These are phyloP conservation scores for Drosophila rellima DNA, from an alignment of 2,888 invertebrate species.

Conservation along the genomic window DNA sequence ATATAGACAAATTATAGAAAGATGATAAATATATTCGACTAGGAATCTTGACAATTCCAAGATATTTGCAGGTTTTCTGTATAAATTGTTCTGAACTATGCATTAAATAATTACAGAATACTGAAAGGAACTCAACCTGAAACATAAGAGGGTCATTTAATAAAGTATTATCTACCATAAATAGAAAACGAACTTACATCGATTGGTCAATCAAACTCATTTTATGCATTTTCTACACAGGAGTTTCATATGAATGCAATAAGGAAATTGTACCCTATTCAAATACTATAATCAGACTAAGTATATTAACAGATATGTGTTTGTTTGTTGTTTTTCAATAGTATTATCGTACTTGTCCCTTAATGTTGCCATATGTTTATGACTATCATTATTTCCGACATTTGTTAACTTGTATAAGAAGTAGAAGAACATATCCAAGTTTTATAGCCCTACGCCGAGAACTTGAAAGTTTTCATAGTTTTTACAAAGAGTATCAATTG, in stretches of 20 bases:
- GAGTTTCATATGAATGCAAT: conserved; percentile 72
- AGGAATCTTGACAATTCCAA: conserved; percentile 6
- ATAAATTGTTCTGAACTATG: conserved; percentile 3
- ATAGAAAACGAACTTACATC: conserved; percentile 5
- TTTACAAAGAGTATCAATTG: background rate
- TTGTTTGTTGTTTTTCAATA: conserved; percentile 32
- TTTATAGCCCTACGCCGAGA: background rate
- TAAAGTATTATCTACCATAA: conserved; percentile 12
- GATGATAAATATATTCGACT: background rate
- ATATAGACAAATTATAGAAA: conserved; percentile 3
- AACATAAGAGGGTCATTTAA: conserved; percentile 4
- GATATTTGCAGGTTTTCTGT: conserved; percentile 18
- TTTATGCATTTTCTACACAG: conserved; percentile 62
- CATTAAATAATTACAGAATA: conserved; percentile 8
- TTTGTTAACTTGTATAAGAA: background rate
- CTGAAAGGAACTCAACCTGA: background rate
- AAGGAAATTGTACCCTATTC: conserved; percentile 42
- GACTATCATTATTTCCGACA: conserved; percentile 2
- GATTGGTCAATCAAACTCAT: conserved; percentile 44
- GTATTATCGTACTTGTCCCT: conserved; percentile 26
- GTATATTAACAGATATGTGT: conserved; percentile 35
- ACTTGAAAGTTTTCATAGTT: background rate
- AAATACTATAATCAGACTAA: conserved; percentile 23
- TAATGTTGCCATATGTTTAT: conserved; percentile 18
- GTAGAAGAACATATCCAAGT: conserved; percentile 19